phyloP scores from a whole-genome alignment of 2,888 invertebrate species.

The Netelia melanura region DNA sequence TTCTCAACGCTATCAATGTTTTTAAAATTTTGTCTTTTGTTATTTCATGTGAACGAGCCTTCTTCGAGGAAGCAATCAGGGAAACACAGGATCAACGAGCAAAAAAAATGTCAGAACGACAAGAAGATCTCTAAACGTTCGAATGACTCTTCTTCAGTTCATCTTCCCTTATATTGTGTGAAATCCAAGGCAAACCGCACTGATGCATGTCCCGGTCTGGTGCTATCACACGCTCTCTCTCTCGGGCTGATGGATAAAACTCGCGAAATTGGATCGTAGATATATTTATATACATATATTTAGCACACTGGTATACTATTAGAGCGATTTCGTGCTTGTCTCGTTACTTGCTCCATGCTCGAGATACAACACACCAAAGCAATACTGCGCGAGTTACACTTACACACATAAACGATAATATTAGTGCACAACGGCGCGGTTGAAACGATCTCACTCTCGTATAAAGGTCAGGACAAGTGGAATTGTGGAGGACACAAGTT shows the following conservation, averaged over 20 bases:
- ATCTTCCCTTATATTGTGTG: constrained; percentile 49
- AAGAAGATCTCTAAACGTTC: not conserved
- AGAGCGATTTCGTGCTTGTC: constrained; percentile 42
- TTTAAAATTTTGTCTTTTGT: not conserved
- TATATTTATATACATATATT: not conserved
- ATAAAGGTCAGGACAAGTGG: constrained; percentile 51
- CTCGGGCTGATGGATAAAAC: constrained; percentile 25
- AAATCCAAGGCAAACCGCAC: constrained; percentile 54
- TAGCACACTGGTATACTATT: not conserved
- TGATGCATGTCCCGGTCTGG: not conserved
- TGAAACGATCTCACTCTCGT: constrained; percentile 38
- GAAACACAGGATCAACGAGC: not conserved
- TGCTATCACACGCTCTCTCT: not conserved
- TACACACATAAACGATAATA: constrained; percentile 30
- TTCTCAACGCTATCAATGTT: not conserved
- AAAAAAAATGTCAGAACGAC: constrained; percentile 10
- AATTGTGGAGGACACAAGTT: constrained; percentile 48
- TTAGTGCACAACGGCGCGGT: constrained; percentile 14
- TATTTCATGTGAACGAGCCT: not conserved
- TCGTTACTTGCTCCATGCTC: constrained; percentile 34
- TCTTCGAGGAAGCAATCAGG: not conserved
- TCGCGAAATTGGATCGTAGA: constrained; percentile 59
- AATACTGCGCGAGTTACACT: constrained; percentile 37
- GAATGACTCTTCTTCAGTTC: constrained; percentile 21
- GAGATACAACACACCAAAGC: constrained; percentile 13